These are phyloP conservation scores for Aphaenogaster floridana DNA, from an alignment of 1,140 invertebrate species.

Conservation along the genomic window DNA sequence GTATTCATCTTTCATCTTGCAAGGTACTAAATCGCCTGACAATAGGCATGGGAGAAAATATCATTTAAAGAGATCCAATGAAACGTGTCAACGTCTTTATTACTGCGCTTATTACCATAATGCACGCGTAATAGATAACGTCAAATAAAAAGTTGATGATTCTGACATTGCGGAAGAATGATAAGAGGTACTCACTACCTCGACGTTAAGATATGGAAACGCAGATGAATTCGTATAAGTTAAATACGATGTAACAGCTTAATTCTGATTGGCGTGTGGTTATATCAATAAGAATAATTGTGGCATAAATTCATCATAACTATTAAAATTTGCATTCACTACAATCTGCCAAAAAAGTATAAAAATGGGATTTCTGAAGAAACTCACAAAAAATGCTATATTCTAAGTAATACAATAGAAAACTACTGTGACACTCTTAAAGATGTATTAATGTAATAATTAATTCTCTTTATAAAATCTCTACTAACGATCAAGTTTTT, in stretches of 20 bases:
- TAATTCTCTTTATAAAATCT: neutral
- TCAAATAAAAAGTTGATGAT: slow-evolving; percentile 19
- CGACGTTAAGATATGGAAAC: neutral
- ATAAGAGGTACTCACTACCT: neutral
- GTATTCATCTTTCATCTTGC: slow-evolving; percentile 11
- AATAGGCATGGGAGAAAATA: neutral
- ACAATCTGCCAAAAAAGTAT: neutral
- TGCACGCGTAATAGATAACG: slow-evolving; percentile 41
- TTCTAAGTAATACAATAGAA: neutral
- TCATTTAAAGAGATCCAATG: slow-evolving; percentile 20
- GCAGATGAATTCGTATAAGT: neutral
- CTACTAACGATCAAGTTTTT: neutral
- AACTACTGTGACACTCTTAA: neutral
- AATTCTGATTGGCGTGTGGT: neutral
- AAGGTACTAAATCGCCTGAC: neutral
- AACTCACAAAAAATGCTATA: neutral
- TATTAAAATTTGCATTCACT: neutral
- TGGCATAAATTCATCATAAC: neutral
- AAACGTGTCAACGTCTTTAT: slow-evolving; percentile 9
- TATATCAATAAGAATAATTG: slow-evolving; percentile 12
- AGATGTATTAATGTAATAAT: neutral
- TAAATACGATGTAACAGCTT: neutral
- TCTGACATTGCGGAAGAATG: slow-evolving; percentile 31
- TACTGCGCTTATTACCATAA: slow-evolving; percentile 21
- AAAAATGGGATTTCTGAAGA: slow-evolving; percentile 9